Percentiles rank a stretch among this genome's conserved stretches.
These are phyloP conservation scores for Stictonetta naevosa DNA, from an alignment of 2,113 vertebrate genomes.

Conservation along the genomic window DNA sequence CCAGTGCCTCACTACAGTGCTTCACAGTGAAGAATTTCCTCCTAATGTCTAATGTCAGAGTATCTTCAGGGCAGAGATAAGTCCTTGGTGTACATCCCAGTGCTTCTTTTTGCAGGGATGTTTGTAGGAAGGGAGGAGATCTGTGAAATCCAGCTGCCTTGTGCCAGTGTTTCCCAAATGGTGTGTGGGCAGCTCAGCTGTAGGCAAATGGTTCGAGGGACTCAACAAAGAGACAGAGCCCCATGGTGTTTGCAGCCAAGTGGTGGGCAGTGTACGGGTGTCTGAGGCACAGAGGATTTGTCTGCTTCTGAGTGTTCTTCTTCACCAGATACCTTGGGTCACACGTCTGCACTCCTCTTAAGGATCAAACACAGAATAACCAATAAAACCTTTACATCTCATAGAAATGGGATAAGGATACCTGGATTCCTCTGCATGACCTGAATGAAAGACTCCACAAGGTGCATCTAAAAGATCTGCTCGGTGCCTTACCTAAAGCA, in stretches of 20 bases:
- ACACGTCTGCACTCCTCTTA: not conserved
- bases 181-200: not conserved
- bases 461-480: fast-evolving
- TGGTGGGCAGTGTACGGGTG: not conserved
- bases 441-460: not conserved
- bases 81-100: not conserved
- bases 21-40: no score
- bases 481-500: not conserved
- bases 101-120: fast-evolving
- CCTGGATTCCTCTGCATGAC: not conserved
- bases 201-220: not conserved
- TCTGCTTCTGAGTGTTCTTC: not conserved
- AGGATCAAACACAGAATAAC: not conserved
- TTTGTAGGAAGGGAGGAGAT: not conserved
- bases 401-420: not conserved
- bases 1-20: no score
- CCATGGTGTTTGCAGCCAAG: not conserved
- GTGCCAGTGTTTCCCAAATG: fast-evolving
- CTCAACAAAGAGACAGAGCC: not conserved
- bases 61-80: not conserved
- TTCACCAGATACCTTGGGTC: not conserved
- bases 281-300: not conserved
- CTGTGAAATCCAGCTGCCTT: not conserved
- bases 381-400: not conserved
- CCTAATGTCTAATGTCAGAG: no score